These are phyloP conservation scores for Uloborus diversus DNA, from an alignment of 1,140 invertebrate species.

Conservation along the genomic window DNA sequence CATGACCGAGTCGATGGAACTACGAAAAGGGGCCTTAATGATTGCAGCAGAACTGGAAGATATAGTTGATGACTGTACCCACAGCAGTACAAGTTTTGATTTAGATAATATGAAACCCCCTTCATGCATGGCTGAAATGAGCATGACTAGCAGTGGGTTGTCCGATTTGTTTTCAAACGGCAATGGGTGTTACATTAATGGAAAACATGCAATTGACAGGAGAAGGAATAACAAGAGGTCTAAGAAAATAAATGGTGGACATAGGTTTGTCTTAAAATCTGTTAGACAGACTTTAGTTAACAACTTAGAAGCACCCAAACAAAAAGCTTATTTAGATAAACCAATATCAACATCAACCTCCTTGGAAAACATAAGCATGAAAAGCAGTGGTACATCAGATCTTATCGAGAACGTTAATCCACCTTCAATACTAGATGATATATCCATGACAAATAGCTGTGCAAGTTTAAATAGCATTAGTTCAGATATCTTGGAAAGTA, in stretches of 20 bases:
- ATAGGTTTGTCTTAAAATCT: slow-evolving; percentile 51
- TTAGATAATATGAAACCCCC: slow-evolving; percentile 81
- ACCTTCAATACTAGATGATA: slow-evolving; percentile 73
- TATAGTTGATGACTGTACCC: slow-evolving; percentile 57
- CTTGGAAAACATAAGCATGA: slow-evolving; percentile 71
- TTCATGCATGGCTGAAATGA: slow-evolving; percentile 70
- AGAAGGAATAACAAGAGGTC: slow-evolving; percentile 43
- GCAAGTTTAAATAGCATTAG: slow-evolving; percentile 82
- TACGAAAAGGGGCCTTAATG: slow-evolving; percentile 69
- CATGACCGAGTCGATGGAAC: slow-evolving; percentile 65
- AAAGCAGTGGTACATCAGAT: slow-evolving; percentile 71
- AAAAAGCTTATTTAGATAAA: slow-evolving; percentile 8
- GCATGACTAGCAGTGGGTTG: slow-evolving; percentile 62
- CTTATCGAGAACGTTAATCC: slow-evolving; percentile 80
- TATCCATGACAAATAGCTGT: slow-evolving; percentile 64
- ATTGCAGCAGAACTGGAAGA: slow-evolving; percentile 57
- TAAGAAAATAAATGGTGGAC: slow-evolving; percentile 29
- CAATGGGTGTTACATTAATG: slow-evolving; percentile 49
- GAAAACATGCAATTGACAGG: slow-evolving; percentile 35
- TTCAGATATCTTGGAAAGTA: slow-evolving; percentile 68
- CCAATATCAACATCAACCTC: slow-evolving; percentile 70
- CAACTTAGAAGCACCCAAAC: slow-evolving; percentile 25
- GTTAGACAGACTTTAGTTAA: slow-evolving; percentile 35
- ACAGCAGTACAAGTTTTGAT: slow-evolving; percentile 71
- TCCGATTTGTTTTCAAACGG: slow-evolving; percentile 59